A percentile compares a stretch with the other conserved stretches of the same genome.
Evolutionary conservation across 2,888 invertebrate species (phyloP).

Genomic region (Drosophila quinaria): DNA sequence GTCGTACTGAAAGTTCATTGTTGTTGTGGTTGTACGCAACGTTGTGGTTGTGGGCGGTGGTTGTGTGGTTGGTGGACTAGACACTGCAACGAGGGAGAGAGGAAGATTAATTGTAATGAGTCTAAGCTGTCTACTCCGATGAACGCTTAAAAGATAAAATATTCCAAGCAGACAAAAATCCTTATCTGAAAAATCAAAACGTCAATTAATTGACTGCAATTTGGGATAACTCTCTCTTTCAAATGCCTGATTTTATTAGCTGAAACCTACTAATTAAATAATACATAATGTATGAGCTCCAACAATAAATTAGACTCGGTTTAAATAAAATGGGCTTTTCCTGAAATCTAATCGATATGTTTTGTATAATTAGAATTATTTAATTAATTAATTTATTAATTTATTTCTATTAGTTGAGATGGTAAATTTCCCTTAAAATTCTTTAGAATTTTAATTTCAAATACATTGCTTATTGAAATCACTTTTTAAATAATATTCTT

Average conservation of each 20-base stretch:
- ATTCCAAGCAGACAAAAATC: not conserved
- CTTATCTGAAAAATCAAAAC: not conserved
- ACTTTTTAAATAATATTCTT: not conserved
- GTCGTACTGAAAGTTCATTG: conserved; percentile 33
- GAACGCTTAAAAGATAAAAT: not conserved
- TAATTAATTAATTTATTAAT: too few relatives aligned
- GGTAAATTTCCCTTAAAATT: too few relatives aligned
- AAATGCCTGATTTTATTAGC: not conserved
- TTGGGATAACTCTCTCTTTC: not conserved
- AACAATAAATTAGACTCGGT: too few relatives aligned
- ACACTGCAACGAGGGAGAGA: conserved; percentile 87
- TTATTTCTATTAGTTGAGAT: too few relatives aligned
- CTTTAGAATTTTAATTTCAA: not conserved
- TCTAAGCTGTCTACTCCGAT: not conserved
- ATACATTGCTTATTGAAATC: not conserved
- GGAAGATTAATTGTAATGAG: not conserved
- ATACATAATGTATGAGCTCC: not conserved
- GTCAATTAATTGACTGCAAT: not conserved
- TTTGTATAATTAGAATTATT: too few relatives aligned
- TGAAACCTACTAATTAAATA: not conserved
- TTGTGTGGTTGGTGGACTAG: conserved; percentile 92
- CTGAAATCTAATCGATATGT: too few relatives aligned
- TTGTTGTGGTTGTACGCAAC: conserved; percentile 87
- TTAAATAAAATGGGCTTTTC: too few relatives aligned
- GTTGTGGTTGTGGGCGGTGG: conserved; percentile 90